Evolutionary conservation across 2,113 vertebrate species (phyloP).

Genomic region (Lampris megalopsis): DNA sequence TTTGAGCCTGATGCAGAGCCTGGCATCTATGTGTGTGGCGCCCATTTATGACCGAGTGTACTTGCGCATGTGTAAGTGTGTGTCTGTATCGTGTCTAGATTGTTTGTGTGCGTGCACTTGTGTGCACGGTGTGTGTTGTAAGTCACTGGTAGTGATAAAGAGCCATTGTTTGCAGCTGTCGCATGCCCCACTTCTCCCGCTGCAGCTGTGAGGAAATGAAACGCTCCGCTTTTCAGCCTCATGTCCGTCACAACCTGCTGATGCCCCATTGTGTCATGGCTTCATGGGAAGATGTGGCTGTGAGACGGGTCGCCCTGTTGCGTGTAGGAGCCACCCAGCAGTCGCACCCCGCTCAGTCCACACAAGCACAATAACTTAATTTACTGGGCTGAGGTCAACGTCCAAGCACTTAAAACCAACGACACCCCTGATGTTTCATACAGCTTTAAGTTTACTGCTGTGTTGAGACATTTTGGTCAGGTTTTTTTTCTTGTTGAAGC

Average conservation of each 20-base stretch:
- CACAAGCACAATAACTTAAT: too few species aligned
- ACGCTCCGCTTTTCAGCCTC: slow-evolving; percentile 78
- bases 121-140: slow-evolving; percentile 75
- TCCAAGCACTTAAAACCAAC: too few species aligned
- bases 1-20: slow-evolving; percentile 76
- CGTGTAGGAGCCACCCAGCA: too few species aligned
- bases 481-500: too few species aligned
- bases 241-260: slow-evolving; percentile 74
- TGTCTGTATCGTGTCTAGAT: slow-evolving; percentile 45
- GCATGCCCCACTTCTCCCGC: slow-evolving; percentile 81
- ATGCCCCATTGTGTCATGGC: slow-evolving; percentile 75
- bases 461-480: too few species aligned
- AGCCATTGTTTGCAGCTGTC: slow-evolving; percentile 88
- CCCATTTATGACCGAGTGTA: slow-evolving; percentile 22
- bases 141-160: slow-evolving; percentile 84
- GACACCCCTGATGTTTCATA: too few species aligned
- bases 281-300: slow-evolving; percentile 11
- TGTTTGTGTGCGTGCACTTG: slow-evolving; percentile 49
- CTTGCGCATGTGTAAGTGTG: slow-evolving; percentile 20
- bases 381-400: too few species aligned
- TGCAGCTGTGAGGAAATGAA: slow-evolving; percentile 89
- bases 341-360: too few species aligned
- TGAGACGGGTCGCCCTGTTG: slow-evolving; percentile 21
- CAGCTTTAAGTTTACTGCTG: too few species aligned
- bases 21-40: slow-evolving; percentile 63